Evolutionary conservation across 2,888 invertebrate genomes (phyloP).

Genomic region (Tetrapedia diversipes): DNA sequence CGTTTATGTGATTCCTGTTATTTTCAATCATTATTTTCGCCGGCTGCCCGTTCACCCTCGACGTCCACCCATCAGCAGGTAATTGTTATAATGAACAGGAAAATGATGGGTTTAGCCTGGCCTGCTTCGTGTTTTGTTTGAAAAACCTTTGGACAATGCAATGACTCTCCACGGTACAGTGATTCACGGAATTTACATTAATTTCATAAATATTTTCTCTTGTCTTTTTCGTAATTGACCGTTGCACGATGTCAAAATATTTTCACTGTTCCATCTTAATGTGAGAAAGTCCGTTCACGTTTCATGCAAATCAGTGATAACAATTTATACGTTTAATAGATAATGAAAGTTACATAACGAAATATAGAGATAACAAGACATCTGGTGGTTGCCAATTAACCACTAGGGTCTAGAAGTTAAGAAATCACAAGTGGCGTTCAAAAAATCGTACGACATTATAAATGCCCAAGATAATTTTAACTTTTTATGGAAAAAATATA

Average conservation of each 20-base stretch:
- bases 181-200: conserved; percentile 26
- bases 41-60: conserved; percentile 57
- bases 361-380: too few relatives aligned
- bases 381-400: too few relatives aligned
- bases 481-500: too few relatives aligned
- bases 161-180: conserved; percentile 24
- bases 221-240: not conserved
- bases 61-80: conserved; percentile 66
- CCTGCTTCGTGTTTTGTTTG: conserved; percentile 62
- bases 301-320: too few relatives aligned
- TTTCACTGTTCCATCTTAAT: not conserved
- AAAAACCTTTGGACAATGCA: conserved; percentile 45
- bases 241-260: not conserved
- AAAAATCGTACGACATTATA: too few relatives aligned
- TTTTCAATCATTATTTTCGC: conserved; percentile 79
- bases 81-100: conserved; percentile 75
- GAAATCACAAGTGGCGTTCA: too few relatives aligned
- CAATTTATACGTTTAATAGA: too few relatives aligned
- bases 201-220: not conserved
- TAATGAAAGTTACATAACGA: not conserved
- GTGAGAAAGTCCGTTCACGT: too few relatives aligned
- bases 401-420: too few relatives aligned
- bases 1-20: conserved; percentile 81
- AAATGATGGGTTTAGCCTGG: conserved; percentile 69
- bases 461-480: too few relatives aligned